Conservation (phyloP, 2,797 vertebrate genomes). For the Chelon auratus region DNA sequence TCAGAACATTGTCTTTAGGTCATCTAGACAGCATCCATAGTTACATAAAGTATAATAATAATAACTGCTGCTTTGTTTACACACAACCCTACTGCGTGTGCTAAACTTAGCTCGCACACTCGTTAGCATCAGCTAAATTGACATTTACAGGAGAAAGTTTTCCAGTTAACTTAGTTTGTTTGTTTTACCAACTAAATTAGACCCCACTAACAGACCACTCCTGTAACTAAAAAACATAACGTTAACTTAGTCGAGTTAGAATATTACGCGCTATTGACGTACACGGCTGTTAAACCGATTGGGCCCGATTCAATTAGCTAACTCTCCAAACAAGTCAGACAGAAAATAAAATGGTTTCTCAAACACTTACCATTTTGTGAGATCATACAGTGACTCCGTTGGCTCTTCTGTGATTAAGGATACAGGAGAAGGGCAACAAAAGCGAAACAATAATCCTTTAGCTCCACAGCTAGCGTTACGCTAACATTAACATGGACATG, state of each 20-base stretch:
- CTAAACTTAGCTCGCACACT: background rate
- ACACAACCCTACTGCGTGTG: background rate
- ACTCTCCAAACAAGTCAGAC: background rate
- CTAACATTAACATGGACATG: constrained; percentile 20
- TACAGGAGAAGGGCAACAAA: background rate
- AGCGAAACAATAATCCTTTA: background rate
- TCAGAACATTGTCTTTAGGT: too few species aligned
- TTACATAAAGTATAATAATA: too few species aligned
- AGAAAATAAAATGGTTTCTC: fast-evolving
- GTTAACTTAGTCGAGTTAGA: background rate
- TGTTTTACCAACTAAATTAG: background rate
- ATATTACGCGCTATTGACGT: constrained; percentile 9
- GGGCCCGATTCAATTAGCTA: background rate
- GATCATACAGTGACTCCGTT: too few species aligned
- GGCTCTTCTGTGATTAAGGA: background rate
- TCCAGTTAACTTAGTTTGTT: background rate
- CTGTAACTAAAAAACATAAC: background rate
- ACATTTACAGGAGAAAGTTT: background rate
- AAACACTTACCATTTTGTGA: constrained; percentile 52
- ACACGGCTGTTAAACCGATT: background rate
- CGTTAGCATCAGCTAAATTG: constrained; percentile 17
- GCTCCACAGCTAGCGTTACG: background rate
- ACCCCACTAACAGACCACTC: fast-evolving
- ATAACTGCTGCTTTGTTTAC: constrained; percentile 27
- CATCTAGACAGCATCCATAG: background rate